Conservation (phyloP, 2,888 invertebrate species). For the Endomychus coccineus region DNA sequence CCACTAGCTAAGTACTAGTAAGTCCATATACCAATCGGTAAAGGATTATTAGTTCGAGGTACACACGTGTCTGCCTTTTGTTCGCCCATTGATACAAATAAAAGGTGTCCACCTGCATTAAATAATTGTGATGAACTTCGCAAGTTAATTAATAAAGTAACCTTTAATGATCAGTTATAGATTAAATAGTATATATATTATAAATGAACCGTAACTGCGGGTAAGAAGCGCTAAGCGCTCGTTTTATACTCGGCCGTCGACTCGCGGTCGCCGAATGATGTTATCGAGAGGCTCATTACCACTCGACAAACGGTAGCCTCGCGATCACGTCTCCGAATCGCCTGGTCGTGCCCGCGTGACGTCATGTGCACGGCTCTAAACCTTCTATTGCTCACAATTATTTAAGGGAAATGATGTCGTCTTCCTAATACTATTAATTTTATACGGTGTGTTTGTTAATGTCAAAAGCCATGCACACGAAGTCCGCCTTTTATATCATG, state of each 20-base stretch:
- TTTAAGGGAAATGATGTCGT: slow-evolving; percentile 31
- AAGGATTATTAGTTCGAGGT: slow-evolving; percentile 39
- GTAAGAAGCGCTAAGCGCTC: slow-evolving; percentile 34
- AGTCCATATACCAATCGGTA: slow-evolving; percentile 19
- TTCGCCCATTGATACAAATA: slow-evolving; percentile 41
- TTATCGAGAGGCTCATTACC: no score
- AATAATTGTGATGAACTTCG: slow-evolving; percentile 46
- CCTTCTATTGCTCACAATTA: slow-evolving; percentile 28
- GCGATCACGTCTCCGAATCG: no score
- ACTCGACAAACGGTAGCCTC: no score
- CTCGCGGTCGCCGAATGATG: no score
- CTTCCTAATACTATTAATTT: slow-evolving; percentile 32
- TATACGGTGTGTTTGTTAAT: slow-evolving; percentile 17
- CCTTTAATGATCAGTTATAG: slow-evolving; percentile 41
- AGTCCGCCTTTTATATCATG: slow-evolving; percentile 43
- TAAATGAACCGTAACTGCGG: slow-evolving; percentile 37
- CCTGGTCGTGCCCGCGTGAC: slow-evolving; percentile 24
- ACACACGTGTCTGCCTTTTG: slow-evolving; percentile 44
- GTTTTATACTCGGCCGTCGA: slow-evolving; percentile 32
- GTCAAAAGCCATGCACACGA: slow-evolving; percentile 32
- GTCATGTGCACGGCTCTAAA: slow-evolving; percentile 31
- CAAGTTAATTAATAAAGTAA: slow-evolving; percentile 42
- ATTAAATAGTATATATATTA: slow-evolving; percentile 39
- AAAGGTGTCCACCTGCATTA: slow-evolving; percentile 44
- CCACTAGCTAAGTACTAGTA: no score